Evolutionary conservation across 2,113 vertebrate species (phyloP).

Genomic region (Mellivora capensis): DNA sequence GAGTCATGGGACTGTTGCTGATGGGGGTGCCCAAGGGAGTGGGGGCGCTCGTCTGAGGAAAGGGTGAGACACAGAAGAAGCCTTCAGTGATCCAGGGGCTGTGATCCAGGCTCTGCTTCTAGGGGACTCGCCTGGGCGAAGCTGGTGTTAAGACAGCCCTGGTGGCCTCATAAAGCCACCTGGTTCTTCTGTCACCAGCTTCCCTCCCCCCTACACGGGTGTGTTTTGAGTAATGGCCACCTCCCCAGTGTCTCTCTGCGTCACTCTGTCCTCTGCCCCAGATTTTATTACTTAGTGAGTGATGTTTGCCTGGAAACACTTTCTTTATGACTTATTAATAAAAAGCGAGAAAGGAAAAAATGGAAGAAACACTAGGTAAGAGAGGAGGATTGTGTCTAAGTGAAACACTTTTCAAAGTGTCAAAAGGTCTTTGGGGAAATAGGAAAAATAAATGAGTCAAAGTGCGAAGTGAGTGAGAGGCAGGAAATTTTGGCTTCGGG

Average conservation of each 20-base stretch:
- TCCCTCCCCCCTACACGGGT: rapidly evolving
- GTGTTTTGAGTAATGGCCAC: not conserved
- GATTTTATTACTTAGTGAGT: conserved; percentile 52
- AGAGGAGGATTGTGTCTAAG: conserved; percentile 55
- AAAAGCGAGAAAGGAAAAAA: conserved; percentile 57
- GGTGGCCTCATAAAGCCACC: not conserved
- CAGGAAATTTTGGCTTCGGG: conserved; percentile 43
- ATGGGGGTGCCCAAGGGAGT: no score
- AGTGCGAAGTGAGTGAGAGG: conserved; percentile 53
- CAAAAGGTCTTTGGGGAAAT: conserved; percentile 75
- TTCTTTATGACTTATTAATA: conserved; percentile 73
- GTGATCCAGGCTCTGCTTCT: not conserved
- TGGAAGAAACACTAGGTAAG: conserved; percentile 60
- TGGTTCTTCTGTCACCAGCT: not conserved
- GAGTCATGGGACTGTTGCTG: not conserved
- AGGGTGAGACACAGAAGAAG: not conserved
- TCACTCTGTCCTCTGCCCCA: not conserved
- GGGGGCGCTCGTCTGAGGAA: not conserved
- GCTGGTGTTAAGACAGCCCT: not conserved
- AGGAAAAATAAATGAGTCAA: conserved; percentile 73
- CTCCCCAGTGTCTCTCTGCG: not conserved
- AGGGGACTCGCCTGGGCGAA: not conserved
- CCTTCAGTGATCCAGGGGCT: not conserved
- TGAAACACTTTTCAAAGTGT: conserved; percentile 77
- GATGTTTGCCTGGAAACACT: conserved; percentile 55